Base-by-base conservation (phyloP, 64 coral and sea anemone species). In the Actinia equina region DNA sequence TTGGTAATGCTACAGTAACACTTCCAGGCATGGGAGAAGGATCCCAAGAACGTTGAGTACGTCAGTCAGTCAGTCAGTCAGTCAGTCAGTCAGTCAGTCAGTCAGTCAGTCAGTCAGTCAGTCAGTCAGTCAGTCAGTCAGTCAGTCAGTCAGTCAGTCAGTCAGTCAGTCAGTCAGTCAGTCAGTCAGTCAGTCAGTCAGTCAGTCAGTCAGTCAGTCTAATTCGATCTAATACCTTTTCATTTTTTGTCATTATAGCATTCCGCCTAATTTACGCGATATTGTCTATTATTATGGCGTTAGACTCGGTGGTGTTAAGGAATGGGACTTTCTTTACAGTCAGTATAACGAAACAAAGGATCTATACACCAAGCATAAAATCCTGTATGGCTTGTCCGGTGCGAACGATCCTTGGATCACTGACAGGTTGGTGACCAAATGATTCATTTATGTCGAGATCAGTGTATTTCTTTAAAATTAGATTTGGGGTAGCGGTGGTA, bases 1-100 rank as follows among this genome's bases (percentile, higher is more conserved):
- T 80, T 13, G 10, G 18, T 43, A 86, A 86, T 37, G 77, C 89
- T 7, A 80, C 70, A 18, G n/a, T 20, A 91, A 52, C 61, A 16
- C 71, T 91, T 91, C 57, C 49, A 71, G 69, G 77, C 45, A 17
- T 96, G 94, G 94, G 93, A 86, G 88, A 52, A 87, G 45, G 44
- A 96, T 85, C 93, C 93, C 15, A 45, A 62, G 0, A 84, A 78
- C 3, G 79, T 87, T 52, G 1, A 54, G 94, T 96, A 93, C 82
- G 94, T 49, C 2, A 4, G 45, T 7, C 7, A 49, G n/a, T n/a
- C n/a, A n/a, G n/a, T n/a, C n/a, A n/a, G n/a, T n/a, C n/a, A n/a
- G n/a, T n/a, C n/a, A 49, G 45, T 7, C 7, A 49, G 7, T 2
- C 7, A 7, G 45, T 49, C 45, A 49, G 45, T 7, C 45, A 49